These are phyloP conservation scores for Leptoteleia sp. DNA, from an alignment of 1,140 invertebrate species.

Conservation along the genomic window DNA sequence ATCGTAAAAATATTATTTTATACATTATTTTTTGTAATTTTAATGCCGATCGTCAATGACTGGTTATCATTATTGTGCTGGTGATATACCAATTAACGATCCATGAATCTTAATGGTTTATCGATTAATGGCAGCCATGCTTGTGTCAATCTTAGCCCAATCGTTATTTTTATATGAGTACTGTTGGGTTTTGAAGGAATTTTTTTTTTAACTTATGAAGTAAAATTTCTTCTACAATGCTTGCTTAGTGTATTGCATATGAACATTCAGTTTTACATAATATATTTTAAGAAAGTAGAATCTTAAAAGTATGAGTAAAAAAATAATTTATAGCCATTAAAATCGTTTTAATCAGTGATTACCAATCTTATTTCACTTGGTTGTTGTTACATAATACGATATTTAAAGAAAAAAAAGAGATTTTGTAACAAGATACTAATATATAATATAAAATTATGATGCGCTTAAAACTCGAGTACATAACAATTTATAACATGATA, in stretches of 20 bases:
- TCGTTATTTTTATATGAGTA: no score
- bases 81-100: no score
- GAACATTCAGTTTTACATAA: slow-evolving; percentile 15
- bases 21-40: no score
- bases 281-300: slow-evolving; percentile 12
- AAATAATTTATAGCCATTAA: slow-evolving; percentile 22
- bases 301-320: slow-evolving; percentile 13
- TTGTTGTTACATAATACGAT: slow-evolving; percentile 27
- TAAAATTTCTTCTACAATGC: neutral
- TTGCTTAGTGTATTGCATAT: neutral
- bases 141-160: no score
- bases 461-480: neutral
- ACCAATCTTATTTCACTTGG: slow-evolving; percentile 16
- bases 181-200: neutral
- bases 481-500: neutral
- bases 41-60: no score
- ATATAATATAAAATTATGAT: slow-evolving; percentile 14
- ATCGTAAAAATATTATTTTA: no score
- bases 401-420: slow-evolving; percentile 14
- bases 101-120: no score
- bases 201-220: neutral
- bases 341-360: slow-evolving; percentile 11
- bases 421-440: slow-evolving; percentile 3
- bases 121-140: no score
- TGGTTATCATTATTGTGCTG: no score